Percentiles rank a stretch among this genome's conserved stretches.
Conservation (phyloP, 2,797 vertebrate genomes). For the Propithecus perrieri region DNA sequence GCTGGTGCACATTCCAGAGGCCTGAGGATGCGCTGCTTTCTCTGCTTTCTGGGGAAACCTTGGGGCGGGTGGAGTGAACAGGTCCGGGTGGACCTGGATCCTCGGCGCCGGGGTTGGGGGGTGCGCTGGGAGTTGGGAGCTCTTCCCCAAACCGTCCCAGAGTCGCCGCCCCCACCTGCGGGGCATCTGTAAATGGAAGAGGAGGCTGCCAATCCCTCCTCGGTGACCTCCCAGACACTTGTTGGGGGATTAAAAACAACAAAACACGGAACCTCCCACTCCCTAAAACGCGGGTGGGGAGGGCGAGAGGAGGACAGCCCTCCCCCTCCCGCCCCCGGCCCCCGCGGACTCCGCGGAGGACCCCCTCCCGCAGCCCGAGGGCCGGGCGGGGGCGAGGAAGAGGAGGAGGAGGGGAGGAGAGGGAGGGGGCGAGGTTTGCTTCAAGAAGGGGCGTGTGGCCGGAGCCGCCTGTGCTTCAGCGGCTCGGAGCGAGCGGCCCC, state of each 20-base stretch:
- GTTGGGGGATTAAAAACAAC: constrained; percentile 48
- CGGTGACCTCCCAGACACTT: constrained; percentile 60
- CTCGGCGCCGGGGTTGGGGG: fast-evolving
- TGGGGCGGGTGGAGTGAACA: not conserved
- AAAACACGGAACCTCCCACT: constrained; percentile 58
- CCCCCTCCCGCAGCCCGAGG: not conserved
- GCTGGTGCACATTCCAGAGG: constrained; percentile 77
- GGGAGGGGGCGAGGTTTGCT: constrained; percentile 52
- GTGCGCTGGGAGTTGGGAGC: not conserved
- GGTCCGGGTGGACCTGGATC: not conserved
- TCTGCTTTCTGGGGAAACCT: constrained; percentile 40
- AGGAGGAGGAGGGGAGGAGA: constrained; percentile 30
- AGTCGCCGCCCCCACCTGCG: not conserved
- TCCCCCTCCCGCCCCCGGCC: not conserved
- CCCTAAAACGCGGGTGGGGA: constrained; percentile 8
- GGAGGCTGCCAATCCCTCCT: not conserved
- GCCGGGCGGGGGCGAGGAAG: not conserved
- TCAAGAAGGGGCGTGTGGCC: constrained; percentile 74
- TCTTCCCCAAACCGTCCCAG: not conserved
- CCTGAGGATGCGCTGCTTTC: constrained; percentile 67
- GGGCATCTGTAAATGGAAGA: constrained; percentile 27
- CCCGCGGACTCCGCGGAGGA: not conserved
- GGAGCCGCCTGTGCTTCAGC: constrained; percentile 53
- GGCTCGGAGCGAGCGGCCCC: constrained; percentile 39
- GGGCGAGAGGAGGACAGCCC: constrained; percentile 47